Evolutionary conservation across 2,113 vertebrate species (phyloP), one percentile per base, ranked within the genome.

Genomic region (Gopherus evgoodei): DNA sequence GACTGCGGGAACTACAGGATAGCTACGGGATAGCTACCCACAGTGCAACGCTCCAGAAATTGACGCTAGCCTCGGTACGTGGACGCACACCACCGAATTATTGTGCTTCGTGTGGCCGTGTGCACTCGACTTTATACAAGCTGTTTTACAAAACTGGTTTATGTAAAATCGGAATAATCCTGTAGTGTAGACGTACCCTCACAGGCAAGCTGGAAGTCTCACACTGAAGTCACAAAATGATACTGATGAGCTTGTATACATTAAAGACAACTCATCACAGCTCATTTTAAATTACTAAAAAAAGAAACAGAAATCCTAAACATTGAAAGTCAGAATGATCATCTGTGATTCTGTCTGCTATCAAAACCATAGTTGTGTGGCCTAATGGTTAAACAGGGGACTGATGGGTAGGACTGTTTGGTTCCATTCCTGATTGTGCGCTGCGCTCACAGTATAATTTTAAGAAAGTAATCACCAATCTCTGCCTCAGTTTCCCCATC

Each of bases 271-370:
- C 5, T 85, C 52, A 92, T 82, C 86, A 87, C 79, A 38, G 91
- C 86, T 92, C 75, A 83, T 89, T 91, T 89, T 3, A 88, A 95
- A 79, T 52, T 54, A 95, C 85, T 95, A 95, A 93, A 94, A 92
- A 88, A 82, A 78, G 42, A 42, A 78, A 78, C 5, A 47, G 2
- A 50, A 50, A 47, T 47, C 47, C 78, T 88, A 92, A 96, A 96
- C 91, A 84, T 80, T 82, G 81, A 56, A 59, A 89, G 65, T 42
- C 59, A 94, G 87, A 78, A 56, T 92, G 80, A 93, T 81, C 47
- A 62, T 91, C 65, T 85, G 65, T 24, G 89, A 94, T 50, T 84
- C 75, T 62, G 52, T 87, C 84, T 93, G 76, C 83, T 90, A 87
- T 79, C 79, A 96, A 96, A 87, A 62, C n/a, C 83, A 80, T 27